phyloP scores from a whole-genome alignment of 2,113 vertebrate genomes.

The Sapayoa aenigma region DNA sequence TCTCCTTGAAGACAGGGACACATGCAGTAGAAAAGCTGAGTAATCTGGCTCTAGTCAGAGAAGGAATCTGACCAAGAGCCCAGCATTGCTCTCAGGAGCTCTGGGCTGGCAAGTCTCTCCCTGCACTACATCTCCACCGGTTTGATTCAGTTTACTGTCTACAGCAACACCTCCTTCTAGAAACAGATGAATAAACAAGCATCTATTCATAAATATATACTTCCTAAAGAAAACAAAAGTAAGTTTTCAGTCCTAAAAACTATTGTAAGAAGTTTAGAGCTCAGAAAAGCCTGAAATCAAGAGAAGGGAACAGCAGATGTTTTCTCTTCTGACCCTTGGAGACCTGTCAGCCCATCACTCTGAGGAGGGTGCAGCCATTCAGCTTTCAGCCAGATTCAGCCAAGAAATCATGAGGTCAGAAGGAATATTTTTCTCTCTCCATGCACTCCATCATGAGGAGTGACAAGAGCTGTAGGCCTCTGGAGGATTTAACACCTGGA shows the following conservation, averaged over 20 bases:
- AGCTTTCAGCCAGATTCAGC: neutral
- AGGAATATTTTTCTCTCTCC: neutral
- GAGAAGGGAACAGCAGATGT: neutral
- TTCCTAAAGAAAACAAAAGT: neutral
- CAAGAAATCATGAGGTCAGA: neutral
- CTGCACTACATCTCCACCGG: neutral
- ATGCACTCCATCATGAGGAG: neutral
- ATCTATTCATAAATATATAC: neutral
- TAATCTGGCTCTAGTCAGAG: neutral
- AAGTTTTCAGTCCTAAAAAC: neutral
- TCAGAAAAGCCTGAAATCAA: neutral
- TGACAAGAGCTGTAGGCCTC: neutral
- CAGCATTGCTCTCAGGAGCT: neutral
- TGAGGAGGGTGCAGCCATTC: neutral
- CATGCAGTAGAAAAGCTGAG: neutral
- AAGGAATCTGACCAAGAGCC: neutral
- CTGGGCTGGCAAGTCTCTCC: neutral
- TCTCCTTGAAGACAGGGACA: neutral
- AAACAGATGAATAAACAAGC: neutral
- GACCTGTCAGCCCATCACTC: neutral
- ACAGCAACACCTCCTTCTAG: neutral
- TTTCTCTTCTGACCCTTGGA: neutral
- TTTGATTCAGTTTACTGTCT: neutral
- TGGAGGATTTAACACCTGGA: neutral
- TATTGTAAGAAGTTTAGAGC: neutral